These are phyloP conservation scores for Gambusia affinis DNA, from an alignment of 2,113 vertebrate genomes.

Conservation along the genomic window DNA sequence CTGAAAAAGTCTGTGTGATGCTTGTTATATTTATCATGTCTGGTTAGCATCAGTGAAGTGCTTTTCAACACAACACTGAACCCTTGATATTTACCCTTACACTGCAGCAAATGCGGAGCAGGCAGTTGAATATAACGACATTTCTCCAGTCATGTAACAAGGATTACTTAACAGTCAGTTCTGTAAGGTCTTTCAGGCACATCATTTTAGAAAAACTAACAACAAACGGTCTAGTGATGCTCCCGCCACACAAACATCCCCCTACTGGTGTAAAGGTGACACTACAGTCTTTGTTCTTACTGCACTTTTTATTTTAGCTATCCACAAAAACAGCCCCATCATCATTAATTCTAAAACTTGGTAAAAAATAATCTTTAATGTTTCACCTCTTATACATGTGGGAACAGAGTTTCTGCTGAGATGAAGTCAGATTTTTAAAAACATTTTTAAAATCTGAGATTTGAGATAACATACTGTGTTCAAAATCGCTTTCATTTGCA, in stretches of 20 bases:
- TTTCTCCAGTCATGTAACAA: background rate
- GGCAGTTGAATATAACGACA: background rate
- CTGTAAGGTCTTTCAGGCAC: background rate
- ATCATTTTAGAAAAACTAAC: background rate
- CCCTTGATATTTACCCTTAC: background rate
- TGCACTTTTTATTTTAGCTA: background rate
- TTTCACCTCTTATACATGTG: too few species aligned
- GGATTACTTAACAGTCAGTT: background rate
- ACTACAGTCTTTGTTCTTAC: background rate
- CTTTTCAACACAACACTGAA: background rate
- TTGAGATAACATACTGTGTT: too few species aligned
- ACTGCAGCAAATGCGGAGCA: background rate
- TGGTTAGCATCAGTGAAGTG: background rate
- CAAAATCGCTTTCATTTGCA: too few species aligned
- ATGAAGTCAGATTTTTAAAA: too few species aligned
- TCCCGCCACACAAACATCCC: background rate
- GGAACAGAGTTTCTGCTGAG: too few species aligned
- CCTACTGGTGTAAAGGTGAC: background rate
- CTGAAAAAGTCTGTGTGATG: background rate
- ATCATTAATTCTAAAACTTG: too few species aligned
- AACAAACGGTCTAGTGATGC: background rate
- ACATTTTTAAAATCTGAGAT: too few species aligned
- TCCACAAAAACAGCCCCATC: too few species aligned
- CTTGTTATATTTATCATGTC: background rate
- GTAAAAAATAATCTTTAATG: too few species aligned